Percentiles rank a stretch among this genome's conserved stretches.
phyloP scores from a whole-genome alignment of 2,113 vertebrate genomes.

The Prochilodus magdalenae region DNA sequence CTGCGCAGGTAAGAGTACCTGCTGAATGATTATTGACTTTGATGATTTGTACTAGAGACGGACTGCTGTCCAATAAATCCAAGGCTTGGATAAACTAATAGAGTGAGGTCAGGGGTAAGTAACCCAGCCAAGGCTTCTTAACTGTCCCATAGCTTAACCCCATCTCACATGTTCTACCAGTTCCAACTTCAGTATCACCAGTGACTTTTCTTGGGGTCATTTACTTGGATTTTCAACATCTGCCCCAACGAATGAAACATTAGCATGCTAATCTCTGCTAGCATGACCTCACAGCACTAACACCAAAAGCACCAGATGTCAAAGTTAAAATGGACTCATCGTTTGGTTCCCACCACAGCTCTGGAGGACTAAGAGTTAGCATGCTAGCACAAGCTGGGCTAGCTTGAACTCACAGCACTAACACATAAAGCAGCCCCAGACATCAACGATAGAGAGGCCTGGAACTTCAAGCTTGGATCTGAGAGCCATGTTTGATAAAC shows the following conservation, averaged over 20 bases:
- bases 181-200: no score
- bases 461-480: slow-evolving; percentile 65
- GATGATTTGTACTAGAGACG: slow-evolving; percentile 6
- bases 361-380: not conserved
- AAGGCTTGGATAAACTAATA: not conserved
- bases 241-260: not conserved
- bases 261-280: slow-evolving; percentile 9
- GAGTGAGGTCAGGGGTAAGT: not conserved
- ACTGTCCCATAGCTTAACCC: no score
- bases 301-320: slow-evolving; percentile 67
- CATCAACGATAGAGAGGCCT: slow-evolving; percentile 67
- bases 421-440: slow-evolving; percentile 63
- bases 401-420: slow-evolving; percentile 65
- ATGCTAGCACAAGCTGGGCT: slow-evolving; percentile 3
- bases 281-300: slow-evolving; percentile 64
- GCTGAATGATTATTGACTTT: not conserved
- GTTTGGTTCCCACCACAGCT: not conserved
- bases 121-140: no score
- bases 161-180: no score
- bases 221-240: no score
- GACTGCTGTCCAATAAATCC: slow-evolving; percentile 9
- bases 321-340: slow-evolving; percentile 21
- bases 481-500: slow-evolving; percentile 74
- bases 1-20: not conserved
- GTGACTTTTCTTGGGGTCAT: no score